Percentiles rank a stretch among this genome's conserved stretches.
Conservation (phyloP, 2,888 invertebrate genomes). For the Pinctada fucata region DNA sequence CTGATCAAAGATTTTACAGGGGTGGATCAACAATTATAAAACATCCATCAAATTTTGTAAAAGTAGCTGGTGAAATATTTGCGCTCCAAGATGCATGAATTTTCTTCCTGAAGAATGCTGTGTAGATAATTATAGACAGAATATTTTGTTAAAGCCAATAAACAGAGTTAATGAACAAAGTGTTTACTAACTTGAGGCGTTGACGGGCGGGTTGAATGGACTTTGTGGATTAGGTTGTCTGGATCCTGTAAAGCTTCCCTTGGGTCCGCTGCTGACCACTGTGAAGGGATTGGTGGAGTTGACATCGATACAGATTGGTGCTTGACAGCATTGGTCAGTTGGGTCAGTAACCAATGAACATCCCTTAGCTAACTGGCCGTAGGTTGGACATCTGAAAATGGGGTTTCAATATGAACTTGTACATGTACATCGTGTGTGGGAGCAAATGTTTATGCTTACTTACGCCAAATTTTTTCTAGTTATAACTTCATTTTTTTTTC, state of each 20-base stretch:
- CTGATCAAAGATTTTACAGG: no score
- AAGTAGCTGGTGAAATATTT: no score
- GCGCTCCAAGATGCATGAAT: no score
- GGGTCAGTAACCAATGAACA: slow-evolving; percentile 57
- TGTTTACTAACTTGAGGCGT: background rate
- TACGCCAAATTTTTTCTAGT: background rate
- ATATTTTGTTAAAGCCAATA: background rate
- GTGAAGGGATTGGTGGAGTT: slow-evolving; percentile 54
- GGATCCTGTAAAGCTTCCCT: slow-evolving; percentile 55
- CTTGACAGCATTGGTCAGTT: slow-evolving; percentile 56
- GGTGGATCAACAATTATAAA: no score
- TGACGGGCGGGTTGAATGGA: slow-evolving; percentile 1
- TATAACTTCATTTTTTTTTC: background rate
- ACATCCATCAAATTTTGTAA: no score
- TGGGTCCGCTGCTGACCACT: slow-evolving; percentile 51
- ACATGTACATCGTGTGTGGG: background rate
- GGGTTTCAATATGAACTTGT: background rate
- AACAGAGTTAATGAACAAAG: background rate
- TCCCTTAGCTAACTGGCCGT: slow-evolving; percentile 53
- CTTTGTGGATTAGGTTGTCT: slow-evolving; percentile 32
- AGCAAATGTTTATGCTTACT: background rate
- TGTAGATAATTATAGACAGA: no score
- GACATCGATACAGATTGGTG: slow-evolving; percentile 54
- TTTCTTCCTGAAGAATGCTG: no score
- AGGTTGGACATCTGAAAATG: slow-evolving; percentile 58